Evolutionary conservation across 1,140 invertebrate species (phyloP).

Genomic region (Zaprionus camerounensis): DNA sequence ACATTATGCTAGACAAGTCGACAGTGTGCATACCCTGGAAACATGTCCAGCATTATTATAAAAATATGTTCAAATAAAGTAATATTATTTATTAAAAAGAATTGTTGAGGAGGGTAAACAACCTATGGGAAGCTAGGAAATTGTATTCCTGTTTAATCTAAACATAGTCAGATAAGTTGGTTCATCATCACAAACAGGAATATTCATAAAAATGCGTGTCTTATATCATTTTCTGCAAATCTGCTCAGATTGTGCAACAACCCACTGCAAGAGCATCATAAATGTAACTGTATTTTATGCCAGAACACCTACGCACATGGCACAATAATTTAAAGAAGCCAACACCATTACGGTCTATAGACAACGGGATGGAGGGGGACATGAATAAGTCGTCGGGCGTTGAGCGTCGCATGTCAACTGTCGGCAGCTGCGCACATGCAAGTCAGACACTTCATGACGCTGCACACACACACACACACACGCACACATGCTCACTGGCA

Average conservation of each 20-base stretch:
- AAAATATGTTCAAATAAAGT: too few relatives aligned
- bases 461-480: constrained; percentile 19
- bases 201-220: too few relatives aligned
- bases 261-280: constrained; percentile 15
- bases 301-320: constrained; percentile 48
- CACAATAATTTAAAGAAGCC: constrained; percentile 43
- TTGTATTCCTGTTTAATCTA: too few relatives aligned
- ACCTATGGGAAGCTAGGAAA: too few relatives aligned
- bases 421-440: constrained; percentile 72
- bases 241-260: neutral
- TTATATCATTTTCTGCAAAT: neutral
- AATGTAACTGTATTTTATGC: constrained; percentile 38
- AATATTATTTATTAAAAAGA: neutral
- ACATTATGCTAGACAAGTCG: neutral
- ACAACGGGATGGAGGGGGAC: neutral
- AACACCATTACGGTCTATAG: constrained; percentile 37
- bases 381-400: constrained; percentile 53
- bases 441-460: constrained; percentile 75
- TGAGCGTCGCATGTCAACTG: constrained; percentile 73
- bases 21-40: constrained; percentile 8
- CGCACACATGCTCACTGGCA: constrained; percentile 16
- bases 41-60: too few relatives aligned
- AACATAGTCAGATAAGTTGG: too few relatives aligned
- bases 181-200: too few relatives aligned
- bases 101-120: neutral